A percentile compares a stretch with the other conserved stretches of the same genome.
Conservation (phyloP, 2,888 invertebrate species). For the Napeogenes inachia region DNA sequence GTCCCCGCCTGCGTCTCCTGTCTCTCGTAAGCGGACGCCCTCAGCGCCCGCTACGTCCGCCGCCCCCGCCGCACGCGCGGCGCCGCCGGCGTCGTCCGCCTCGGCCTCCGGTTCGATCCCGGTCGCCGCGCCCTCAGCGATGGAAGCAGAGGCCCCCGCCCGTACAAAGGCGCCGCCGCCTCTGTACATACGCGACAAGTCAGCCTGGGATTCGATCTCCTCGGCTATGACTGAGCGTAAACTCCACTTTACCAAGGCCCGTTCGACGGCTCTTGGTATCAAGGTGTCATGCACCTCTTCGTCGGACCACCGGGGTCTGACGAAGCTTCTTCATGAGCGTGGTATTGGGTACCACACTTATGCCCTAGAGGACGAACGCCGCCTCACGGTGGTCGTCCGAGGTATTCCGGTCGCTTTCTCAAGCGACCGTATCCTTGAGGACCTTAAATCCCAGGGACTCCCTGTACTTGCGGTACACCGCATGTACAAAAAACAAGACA, state of each 20-base stretch:
- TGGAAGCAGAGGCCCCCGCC: too few relatives aligned
- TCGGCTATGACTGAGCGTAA: background rate
- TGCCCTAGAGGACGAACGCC: slow-evolving; percentile 14
- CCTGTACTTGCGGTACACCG: slow-evolving; percentile 8
- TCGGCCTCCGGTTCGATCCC: too few relatives aligned
- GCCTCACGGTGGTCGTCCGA: slow-evolving; percentile 1
- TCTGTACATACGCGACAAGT: too few relatives aligned
- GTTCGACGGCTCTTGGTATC: slow-evolving; percentile 1
- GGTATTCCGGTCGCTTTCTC: slow-evolving; percentile 1
- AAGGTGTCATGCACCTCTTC: background rate
- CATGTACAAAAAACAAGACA: background rate
- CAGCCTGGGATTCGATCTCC: too few relatives aligned
- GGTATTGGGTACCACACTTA: slow-evolving; percentile 1
- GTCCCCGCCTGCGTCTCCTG: too few relatives aligned
- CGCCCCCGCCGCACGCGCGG: too few relatives aligned
- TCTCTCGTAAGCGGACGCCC: too few relatives aligned
- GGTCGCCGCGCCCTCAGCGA: too few relatives aligned
- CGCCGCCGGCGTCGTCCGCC: too few relatives aligned
- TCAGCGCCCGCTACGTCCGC: too few relatives aligned
- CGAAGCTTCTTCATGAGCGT: background rate
- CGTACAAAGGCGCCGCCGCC: too few relatives aligned
- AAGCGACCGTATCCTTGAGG: background rate
- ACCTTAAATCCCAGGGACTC: slow-evolving; percentile 2
- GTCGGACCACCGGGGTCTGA: background rate
- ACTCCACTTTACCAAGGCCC: background rate